Conservation (phyloP, 37 sponge, comb jelly and placozoan genomes). For the Cladorhizidae sp. region DNA sequence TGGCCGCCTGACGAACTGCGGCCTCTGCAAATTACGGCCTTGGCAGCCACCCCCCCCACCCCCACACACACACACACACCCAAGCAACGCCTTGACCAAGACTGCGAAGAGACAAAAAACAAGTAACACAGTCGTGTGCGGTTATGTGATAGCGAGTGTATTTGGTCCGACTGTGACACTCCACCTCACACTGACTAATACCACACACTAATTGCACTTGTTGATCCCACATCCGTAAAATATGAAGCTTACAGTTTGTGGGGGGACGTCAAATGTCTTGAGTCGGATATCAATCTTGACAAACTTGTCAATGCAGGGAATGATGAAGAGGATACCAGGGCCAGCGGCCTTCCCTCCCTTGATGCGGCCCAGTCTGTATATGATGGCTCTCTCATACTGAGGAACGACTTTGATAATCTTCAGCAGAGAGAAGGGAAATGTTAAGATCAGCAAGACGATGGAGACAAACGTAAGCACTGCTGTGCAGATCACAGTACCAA, state of each 20-base stretch:
- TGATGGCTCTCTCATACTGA: conserved; percentile 90
- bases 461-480: conserved; percentile 67
- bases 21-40: too few species aligned
- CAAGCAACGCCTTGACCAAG: too few species aligned
- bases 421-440: conserved; percentile 77
- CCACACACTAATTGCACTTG: too few species aligned
- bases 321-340: conserved; percentile 85
- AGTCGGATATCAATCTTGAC: conserved; percentile 79
- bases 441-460: conserved; percentile 48
- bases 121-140: too few species aligned
- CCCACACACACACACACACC: too few species aligned
- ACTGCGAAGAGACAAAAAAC: too few species aligned
- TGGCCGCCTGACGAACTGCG: too few species aligned
- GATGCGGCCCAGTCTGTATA: conserved; percentile 91
- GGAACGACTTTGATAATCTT: conserved; percentile 87
- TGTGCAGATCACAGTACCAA: conserved; percentile 36
- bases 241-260: conserved; percentile 87
- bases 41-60: too few species aligned
- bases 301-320: conserved; percentile 88
- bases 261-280: conserved; percentile 91
- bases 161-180: too few species aligned
- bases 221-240: too few species aligned
- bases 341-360: conserved; percentile 79
- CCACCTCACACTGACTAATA: too few species aligned
- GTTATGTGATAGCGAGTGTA: too few species aligned